Percentiles rank a stretch among this genome's conserved stretches.
phyloP scores from a whole-genome alignment of 2,888 invertebrate genomes.

The Cheilosia pagana region DNA sequence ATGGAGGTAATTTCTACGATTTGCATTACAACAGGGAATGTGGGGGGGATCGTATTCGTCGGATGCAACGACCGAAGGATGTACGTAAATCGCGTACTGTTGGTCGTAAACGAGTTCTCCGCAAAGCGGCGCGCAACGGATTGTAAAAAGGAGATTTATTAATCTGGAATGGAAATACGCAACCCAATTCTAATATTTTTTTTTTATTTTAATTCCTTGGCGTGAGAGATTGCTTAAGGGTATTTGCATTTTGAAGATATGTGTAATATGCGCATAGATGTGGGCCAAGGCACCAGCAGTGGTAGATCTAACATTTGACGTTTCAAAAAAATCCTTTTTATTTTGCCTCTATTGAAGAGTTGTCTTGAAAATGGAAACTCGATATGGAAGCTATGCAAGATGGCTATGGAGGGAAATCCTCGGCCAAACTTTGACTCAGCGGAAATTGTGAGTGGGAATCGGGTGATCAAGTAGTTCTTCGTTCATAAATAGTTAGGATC shows the following conservation, averaged over 20 bases:
- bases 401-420: no score
- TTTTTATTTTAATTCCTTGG: slow-evolving; percentile 26
- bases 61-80: slow-evolving; percentile 51
- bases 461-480: no score
- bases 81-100: slow-evolving; percentile 44
- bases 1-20: slow-evolving; percentile 72
- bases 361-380: no score
- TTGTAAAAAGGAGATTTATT: slow-evolving; percentile 68
- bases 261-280: neutral
- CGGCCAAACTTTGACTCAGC: no score
- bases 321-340: no score
- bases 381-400: no score
- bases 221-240: slow-evolving; percentile 28
- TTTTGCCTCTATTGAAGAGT: no score
- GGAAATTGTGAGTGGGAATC: no score
- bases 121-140: slow-evolving; percentile 26
- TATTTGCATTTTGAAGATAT: slow-evolving; percentile 55
- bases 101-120: slow-evolving; percentile 29
- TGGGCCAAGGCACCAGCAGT: neutral
- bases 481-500: no score
- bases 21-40: slow-evolving; percentile 47
- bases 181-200: neutral
- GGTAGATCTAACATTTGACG: no score
- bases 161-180: slow-evolving; percentile 67
- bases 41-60: slow-evolving; percentile 25